These are phyloP conservation scores for Dicrostonyx torquatus DNA, from an alignment of 2,797 vertebrate species.

Conservation along the genomic window DNA sequence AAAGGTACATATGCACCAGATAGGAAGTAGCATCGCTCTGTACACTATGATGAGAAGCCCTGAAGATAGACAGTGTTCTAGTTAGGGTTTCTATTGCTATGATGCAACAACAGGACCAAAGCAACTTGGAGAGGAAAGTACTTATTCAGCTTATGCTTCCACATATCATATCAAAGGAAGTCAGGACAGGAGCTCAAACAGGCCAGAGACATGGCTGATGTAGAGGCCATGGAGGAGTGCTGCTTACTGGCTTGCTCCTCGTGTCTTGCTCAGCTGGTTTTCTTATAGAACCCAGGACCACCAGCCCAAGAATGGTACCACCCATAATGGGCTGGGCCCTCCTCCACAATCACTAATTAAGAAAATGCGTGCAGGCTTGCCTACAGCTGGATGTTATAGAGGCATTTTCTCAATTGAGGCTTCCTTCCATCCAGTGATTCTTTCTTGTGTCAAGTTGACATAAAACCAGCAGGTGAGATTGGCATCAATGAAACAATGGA, in stretches of 20 bases:
- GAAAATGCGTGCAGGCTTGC: neutral
- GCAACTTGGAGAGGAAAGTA: neutral
- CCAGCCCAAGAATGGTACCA: neutral
- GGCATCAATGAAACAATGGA: neutral
- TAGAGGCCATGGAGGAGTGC: neutral
- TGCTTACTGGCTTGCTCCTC: neutral
- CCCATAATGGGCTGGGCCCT: neutral
- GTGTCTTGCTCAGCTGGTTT: neutral
- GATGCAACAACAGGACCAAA: neutral
- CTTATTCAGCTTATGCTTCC: neutral
- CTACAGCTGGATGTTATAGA: neutral
- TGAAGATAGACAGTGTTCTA: neutral
- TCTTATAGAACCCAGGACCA: neutral
- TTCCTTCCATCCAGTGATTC: neutral
- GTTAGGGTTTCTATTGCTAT: neutral
- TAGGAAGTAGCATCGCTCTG: neutral
- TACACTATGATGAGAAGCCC: neutral
- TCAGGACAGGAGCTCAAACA: neutral
- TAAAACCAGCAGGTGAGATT: neutral
- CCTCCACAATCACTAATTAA: neutral
- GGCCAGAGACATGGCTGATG: neutral
- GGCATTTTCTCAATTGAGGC: neutral
- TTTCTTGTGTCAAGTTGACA: neutral
- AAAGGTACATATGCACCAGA: neutral
- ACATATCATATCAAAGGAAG: neutral